These are phyloP conservation scores for Chrysomallon squamiferum DNA, from an alignment of 1,140 invertebrate genomes.

Conservation along the genomic window DNA sequence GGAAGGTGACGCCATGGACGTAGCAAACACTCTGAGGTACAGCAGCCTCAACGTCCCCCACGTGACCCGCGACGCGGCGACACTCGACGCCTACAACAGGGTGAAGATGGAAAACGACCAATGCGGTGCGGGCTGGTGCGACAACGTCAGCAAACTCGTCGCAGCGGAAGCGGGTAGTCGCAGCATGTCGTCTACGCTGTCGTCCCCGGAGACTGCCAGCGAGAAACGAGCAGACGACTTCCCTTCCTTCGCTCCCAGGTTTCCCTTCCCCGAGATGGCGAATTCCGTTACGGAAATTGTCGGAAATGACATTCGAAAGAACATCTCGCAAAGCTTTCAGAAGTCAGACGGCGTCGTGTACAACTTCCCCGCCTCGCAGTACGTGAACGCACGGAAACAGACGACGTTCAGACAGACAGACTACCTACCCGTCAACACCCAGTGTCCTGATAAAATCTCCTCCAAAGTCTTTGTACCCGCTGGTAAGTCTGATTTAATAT, in stretches of 20 bases:
- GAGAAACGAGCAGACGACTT: not conserved
- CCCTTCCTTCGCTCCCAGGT: not conserved
- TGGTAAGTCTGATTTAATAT: too few species aligned
- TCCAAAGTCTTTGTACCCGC: conserved; percentile 3
- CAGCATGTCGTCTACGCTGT: too few species aligned
- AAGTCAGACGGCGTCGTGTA: conserved; percentile 1
- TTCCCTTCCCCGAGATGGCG: not conserved
- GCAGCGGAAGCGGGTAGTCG: too few species aligned
- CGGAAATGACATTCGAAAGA: conserved; percentile 3
- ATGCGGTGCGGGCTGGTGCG: not conserved
- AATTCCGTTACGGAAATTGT: conserved; percentile 8
- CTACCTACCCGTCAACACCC: not conserved
- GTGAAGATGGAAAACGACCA: conserved; percentile 2
- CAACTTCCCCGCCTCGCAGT: not conserved
- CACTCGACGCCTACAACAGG: not conserved
- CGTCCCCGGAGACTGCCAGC: not conserved
- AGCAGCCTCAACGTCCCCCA: not conserved
- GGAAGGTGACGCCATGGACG: not conserved
- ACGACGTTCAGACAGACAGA: not conserved
- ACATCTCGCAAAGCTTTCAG: not conserved
- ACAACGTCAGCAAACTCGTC: not conserved
- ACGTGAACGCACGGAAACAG: not conserved
- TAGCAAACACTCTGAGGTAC: not conserved
- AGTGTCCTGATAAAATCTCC: not conserved
- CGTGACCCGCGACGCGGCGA: not conserved